Base-by-base conservation (phyloP, 1,140 invertebrate species). In the Neocloeon triangulifer region DNA sequence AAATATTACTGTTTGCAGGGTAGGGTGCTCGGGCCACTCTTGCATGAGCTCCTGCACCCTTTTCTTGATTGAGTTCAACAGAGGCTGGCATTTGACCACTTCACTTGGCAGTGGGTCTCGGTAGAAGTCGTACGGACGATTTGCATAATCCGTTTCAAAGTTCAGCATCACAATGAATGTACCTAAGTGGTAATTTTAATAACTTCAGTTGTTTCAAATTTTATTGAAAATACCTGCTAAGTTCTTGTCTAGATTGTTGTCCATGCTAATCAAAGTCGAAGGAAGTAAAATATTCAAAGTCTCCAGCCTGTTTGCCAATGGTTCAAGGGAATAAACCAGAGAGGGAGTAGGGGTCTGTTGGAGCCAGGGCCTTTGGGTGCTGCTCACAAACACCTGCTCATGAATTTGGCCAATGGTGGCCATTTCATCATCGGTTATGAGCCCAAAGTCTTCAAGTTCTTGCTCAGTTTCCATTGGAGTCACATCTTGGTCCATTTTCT, bases 61-160 rank as follows among this genome's bases (percentile, higher is more conserved):
- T 2, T 52, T 47, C 32, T 61, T 57, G 12, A 91, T 60, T 27
- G 49, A 51, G 9, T 67, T 51, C 20, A 94, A 48, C 2, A 86
- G 49, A 4, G 67, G 61, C 5, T 66, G 49, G 45, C 81, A 81
- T 20, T 68, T 58, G 23, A 70, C 60, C 0, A 76, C 69, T 55
- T 92, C 77, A 0, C 63, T 50, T 1, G 86, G 60, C 52, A 89
- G 80, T 1, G 75, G 50, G 40, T 89, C 80, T 39, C 66, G 68
- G 48, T 98, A 97, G 45, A 94, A 84, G 52, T 96, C 74, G 38
- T 66, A 59, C n/a, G n/a, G n/a, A n/a, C n/a, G n/a, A n/a, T n/a
- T n/a, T n/a, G n/a, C n/a, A n/a, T n/a, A n/a, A n/a, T n/a, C n/a
- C n/a, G n/a, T n/a, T n/a, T n/a, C n/a, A n/a, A n/a, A n/a, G n/a